Evolutionary conservation across 2,113 vertebrate species (phyloP).

Genomic region (Bucco capensis): DNA sequence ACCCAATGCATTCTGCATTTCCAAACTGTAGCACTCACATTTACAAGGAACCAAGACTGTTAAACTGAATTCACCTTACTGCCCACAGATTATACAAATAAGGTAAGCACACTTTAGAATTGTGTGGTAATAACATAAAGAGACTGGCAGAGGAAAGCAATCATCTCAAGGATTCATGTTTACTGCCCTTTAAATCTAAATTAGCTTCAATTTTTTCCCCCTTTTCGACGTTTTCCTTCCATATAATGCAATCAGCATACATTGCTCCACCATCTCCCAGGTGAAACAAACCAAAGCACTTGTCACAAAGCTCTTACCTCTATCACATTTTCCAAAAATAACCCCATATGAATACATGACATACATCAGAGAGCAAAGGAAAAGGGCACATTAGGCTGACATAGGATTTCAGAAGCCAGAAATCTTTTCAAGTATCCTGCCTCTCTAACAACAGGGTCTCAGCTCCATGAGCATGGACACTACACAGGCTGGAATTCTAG

Average conservation of each 20-base stretch:
- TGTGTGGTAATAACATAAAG: background rate
- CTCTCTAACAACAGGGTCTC: background rate
- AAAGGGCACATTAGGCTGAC: background rate
- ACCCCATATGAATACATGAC: background rate
- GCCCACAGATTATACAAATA: background rate
- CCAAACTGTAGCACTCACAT: background rate
- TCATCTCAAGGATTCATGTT: background rate
- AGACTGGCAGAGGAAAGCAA: background rate
- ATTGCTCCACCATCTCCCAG: background rate
- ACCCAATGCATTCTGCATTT: background rate
- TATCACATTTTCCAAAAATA: background rate
- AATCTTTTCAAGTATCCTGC: background rate
- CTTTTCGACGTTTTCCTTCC: background rate
- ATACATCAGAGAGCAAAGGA: background rate
- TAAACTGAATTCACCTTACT: background rate
- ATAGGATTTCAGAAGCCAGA: background rate
- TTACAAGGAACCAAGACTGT: background rate
- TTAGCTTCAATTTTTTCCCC: background rate
- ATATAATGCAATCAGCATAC: background rate
- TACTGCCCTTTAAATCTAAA: background rate
- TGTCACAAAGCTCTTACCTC: conserved; percentile 3
- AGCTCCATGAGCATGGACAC: background rate
- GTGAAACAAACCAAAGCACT: background rate
- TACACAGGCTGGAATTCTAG: background rate
- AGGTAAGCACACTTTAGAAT: background rate